phyloP scores from a whole-genome alignment of 2,888 invertebrate genomes.

The Crossocerus cetratus region DNA sequence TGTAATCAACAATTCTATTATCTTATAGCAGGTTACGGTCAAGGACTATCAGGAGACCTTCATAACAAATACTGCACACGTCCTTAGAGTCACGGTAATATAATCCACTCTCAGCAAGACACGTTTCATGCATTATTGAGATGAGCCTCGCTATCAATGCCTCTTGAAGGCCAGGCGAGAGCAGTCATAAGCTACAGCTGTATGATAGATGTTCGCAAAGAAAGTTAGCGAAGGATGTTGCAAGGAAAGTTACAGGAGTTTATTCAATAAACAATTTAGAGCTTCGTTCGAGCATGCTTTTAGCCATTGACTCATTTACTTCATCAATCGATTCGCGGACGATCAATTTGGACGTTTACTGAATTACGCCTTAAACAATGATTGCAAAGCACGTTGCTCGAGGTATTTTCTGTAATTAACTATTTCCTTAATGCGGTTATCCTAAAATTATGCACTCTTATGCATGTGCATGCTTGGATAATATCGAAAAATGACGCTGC shows the following conservation, averaged over 20 bases:
- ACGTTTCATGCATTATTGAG: conserved; percentile 50
- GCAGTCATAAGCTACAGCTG: conserved; percentile 1
- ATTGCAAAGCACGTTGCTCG: too few relatives aligned
- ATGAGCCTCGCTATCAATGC: conserved; percentile 19
- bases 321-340: too few relatives aligned
- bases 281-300: background rate
- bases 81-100: conserved; percentile 27
- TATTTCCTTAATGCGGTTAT: too few relatives aligned
- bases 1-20: conserved; percentile 15
- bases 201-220: background rate
- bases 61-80: background rate
- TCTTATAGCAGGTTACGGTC: conserved; percentile 45
- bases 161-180: conserved; percentile 37
- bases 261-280: background rate
- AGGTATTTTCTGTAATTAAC: too few relatives aligned
- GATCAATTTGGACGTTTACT: too few relatives aligned
- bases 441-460: too few relatives aligned
- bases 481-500: too few relatives aligned
- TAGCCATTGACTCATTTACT: too few relatives aligned
- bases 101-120: conserved; percentile 9
- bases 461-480: too few relatives aligned
- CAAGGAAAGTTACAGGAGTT: background rate
- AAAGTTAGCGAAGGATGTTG: background rate
- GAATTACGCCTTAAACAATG: too few relatives aligned
- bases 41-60: conserved; percentile 24